Conservation (phyloP, 2,888 invertebrate genomes). For the Stenotaenia linearis region DNA sequence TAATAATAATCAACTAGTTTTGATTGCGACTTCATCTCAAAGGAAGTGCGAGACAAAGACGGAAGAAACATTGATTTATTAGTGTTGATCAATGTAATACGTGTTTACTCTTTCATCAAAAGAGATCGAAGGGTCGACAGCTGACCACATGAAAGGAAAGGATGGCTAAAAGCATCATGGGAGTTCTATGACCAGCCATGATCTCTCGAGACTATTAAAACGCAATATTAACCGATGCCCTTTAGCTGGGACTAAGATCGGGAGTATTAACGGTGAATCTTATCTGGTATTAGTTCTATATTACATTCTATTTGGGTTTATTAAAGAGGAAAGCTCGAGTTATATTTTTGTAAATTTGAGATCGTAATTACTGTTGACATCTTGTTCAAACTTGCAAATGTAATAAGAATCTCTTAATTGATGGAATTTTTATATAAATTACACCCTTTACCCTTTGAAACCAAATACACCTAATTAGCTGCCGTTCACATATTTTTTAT, state of each 20-base stretch:
- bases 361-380: too few species aligned
- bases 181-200: neutral
- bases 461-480: too few species aligned
- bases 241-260: neutral
- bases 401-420: too few species aligned
- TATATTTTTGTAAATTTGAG: too few species aligned
- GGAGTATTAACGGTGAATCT: too few species aligned
- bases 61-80: neutral
- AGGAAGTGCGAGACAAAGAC: neutral
- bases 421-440: too few species aligned
- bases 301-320: too few species aligned
- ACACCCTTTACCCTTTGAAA: too few species aligned
- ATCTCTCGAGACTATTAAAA: neutral
- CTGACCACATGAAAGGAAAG: neutral
- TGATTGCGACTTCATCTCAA: neutral
- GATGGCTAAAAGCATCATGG: neutral
- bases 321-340: too few species aligned
- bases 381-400: too few species aligned
- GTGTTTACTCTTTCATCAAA: neutral
- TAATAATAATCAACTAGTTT: neutral
- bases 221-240: neutral
- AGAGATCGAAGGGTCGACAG: neutral
- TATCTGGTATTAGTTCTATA: too few species aligned
- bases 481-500: too few species aligned
- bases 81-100: neutral